Evolutionary conservation across 2,888 invertebrate genomes (phyloP).

Genomic region (Orthosia cruda): DNA sequence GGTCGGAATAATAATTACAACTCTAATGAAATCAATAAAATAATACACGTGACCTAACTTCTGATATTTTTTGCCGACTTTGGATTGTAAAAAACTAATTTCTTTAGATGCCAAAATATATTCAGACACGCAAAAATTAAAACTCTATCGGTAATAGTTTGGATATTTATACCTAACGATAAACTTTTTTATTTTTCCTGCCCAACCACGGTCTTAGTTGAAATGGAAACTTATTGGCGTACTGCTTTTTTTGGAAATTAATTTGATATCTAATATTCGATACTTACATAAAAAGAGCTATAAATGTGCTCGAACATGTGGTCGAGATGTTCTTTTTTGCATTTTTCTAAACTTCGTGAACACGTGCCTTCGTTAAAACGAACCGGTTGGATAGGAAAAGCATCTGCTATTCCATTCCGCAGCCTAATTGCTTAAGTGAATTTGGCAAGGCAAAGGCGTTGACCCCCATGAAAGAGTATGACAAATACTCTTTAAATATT

Average conservation of each 20-base stretch:
- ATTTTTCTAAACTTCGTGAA: background rate
- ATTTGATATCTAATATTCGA: background rate
- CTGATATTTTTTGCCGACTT: background rate
- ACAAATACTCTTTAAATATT: too few species aligned
- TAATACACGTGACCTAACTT: background rate
- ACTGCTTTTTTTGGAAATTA: background rate
- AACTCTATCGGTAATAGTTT: background rate
- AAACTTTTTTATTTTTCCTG: background rate
- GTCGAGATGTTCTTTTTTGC: background rate
- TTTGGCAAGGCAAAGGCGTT: too few species aligned
- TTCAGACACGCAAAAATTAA: background rate
- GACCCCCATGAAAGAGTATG: too few species aligned
- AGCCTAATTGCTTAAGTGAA: too few species aligned
- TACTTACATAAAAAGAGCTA: background rate
- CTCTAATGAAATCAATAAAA: too few species aligned
- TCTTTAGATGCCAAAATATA: background rate
- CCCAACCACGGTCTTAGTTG: background rate
- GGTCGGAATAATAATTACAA: too few species aligned
- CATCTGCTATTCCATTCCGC: too few species aligned
- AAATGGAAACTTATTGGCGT: conserved; percentile 16
- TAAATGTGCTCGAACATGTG: conserved; percentile 1
- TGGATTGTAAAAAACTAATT: background rate
- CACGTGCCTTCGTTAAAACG: background rate
- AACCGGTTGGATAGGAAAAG: background rate
- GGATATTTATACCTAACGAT: background rate